Evolutionary conservation across 2,888 invertebrate species (phyloP), one percentile per base, ranked within the genome.

Genomic region (Schizaphis graminum): DNA sequence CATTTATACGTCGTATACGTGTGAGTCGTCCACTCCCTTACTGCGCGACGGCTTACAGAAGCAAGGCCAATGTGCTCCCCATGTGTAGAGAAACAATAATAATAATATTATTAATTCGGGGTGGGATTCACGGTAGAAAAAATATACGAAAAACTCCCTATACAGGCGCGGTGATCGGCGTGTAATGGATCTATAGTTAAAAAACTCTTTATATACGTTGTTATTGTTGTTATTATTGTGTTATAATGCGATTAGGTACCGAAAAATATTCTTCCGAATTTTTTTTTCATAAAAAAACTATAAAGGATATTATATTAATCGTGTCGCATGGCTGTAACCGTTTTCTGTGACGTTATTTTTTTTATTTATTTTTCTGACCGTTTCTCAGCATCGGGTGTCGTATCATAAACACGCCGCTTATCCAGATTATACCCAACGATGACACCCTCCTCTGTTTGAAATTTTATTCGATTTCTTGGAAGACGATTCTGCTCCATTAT

Each of bases 401-500:
- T 28, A 26, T 67, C 77, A 56, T 53, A 91, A 91, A 91, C 77
- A 77, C 91, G 13, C 77, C 26, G 49, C 77, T 77, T 53, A 49
- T 77, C 77, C 77, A 53, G 77, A 91, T 91, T 91, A 77, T 49
- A 49, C 7, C 8, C 41, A n/a, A n/a, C 4, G 49, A n/a, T 1
- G 49, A 26, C 49, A 2, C 24, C 41, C 7, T 35, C 28, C 44
- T 28, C 7, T 41, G 21, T 77, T n/a, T 26, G 67, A 56, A 13
- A 41, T 84, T 91, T 28, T 84, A 53, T 91, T 91, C 91, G 84
- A 84, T 91, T 91, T 91, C 91, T 91, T 53, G 4, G 91, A 91
- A 84, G 24, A 84, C 49, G 77, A 49, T 49, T 77, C 35, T 35
- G 77, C 35, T 53, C n/a, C 56, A 91, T 91, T 91, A 49, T 35